Base-by-base conservation (phyloP, 1,140 invertebrate genomes). In the Tetraneura akinire region DNA sequence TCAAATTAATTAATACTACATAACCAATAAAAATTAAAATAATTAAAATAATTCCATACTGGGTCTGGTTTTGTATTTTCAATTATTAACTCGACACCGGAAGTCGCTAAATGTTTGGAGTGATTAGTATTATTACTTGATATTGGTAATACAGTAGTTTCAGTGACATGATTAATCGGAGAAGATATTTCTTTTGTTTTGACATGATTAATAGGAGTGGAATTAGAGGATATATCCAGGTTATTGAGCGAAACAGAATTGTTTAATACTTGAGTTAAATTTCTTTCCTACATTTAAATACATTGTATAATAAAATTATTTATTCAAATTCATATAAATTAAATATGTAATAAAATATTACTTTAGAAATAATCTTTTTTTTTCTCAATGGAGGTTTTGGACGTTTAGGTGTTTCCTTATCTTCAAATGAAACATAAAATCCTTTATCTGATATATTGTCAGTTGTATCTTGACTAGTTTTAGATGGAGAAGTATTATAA, bases 351-450 rank as follows among this genome's bases (percentile, higher is more conserved):
- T n/a, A n/a, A n/a, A n/a, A n/a, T n/a, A n/a, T 85, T 83, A 93
- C 92, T 85, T 93, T 92, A 0, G 92, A 92, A 32, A 92, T 93
- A n/a, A 86, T 87, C 80, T 90, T 89, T 86, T 94, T 94, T 26
- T 89, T 88, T 81, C 93, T 87, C 18, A 96, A 86, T 42, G 94
- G 93, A 1, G 95, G 94, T 87, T 96, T 96, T 1, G 94, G 92
- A 83, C 94, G 89, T 85, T 94, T 95, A 5, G 95, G 94, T 80
- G 90, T 90, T 60, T 84, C 82, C 68, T 94, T 91, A 84, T 93
- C 91, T 84, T 96, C 95, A 85, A 97, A 96, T 29, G 94, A 94
- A 84, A 97, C 96, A 85, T 97, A 96, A 87, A 98, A 98, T n/a
- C 95, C 94, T 87, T 94, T 94, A 85, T 95, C 92, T 26, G 82